phyloP scores from a whole-genome alignment of 2,888 invertebrate species.

The Microctonus aethiopoides region DNA sequence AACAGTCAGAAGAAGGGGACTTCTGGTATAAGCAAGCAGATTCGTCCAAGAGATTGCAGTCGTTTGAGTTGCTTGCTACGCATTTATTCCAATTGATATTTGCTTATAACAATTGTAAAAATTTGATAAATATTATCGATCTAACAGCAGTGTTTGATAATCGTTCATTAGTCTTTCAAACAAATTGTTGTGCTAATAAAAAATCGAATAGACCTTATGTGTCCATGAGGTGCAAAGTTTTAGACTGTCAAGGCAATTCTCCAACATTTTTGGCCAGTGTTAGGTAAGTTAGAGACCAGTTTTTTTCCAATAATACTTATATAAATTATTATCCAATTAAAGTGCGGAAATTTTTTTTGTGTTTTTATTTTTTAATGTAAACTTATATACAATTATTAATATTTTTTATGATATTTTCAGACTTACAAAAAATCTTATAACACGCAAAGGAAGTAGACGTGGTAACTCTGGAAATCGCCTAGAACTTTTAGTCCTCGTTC shows the following conservation, averaged over 20 bases:
- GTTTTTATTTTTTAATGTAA: neutral
- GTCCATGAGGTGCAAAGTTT: constrained; percentile 66
- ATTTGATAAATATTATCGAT: neutral
- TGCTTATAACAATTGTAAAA: neutral
- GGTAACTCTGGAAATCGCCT: constrained; percentile 87
- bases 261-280: constrained; percentile 63
- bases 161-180: constrained; percentile 16
- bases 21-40: constrained; percentile 53
- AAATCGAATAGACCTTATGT: constrained; percentile 54
- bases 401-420: constrained; percentile 66
- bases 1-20: constrained; percentile 40
- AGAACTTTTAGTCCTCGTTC: constrained; percentile 86
- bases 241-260: constrained; percentile 65
- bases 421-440: constrained; percentile 84
- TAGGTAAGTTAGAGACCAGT: constrained; percentile 51
- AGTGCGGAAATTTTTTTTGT: too few species aligned
- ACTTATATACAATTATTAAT: constrained; percentile 4
- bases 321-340: too few species aligned
- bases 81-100: constrained; percentile 23
- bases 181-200: constrained; percentile 25
- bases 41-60: constrained; percentile 51
- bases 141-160: constrained; percentile 23
- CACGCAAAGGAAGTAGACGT: constrained; percentile 84
- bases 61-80: constrained; percentile 36
- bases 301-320: neutral